Evolutionary conservation across 2,797 vertebrate genomes (phyloP).

Genomic region (Phataginus tetradactyla): DNA sequence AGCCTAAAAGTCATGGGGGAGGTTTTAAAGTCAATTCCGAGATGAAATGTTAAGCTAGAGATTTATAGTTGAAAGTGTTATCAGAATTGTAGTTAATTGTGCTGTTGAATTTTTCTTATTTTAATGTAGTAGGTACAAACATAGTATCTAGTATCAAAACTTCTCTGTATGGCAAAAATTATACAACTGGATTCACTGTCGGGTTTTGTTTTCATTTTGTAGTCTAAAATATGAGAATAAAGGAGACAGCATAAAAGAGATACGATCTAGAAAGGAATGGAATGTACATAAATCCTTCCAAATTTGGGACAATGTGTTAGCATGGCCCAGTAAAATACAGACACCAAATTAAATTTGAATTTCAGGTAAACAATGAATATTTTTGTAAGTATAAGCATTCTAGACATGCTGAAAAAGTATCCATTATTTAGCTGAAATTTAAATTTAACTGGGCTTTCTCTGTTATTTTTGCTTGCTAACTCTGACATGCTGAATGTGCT

Average conservation of each 20-base stretch:
- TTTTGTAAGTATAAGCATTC: neutral
- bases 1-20: neutral
- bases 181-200: neutral
- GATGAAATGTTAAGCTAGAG: neutral
- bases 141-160: neutral
- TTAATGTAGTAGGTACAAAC: neutral
- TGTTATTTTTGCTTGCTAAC: constrained; percentile 34
- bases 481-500: neutral
- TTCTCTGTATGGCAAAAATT: neutral
- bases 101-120: neutral
- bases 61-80: neutral
- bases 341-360: constrained; percentile 2
- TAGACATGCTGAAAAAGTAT: neutral
- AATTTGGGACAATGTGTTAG: neutral
- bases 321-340: neutral
- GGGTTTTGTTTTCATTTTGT: neutral
- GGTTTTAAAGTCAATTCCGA: constrained; percentile 13
- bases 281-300: neutral
- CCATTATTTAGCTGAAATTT: constrained; percentile 31
- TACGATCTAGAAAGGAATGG: neutral
- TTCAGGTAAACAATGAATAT: neutral
- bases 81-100: neutral
- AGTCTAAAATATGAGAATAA: neutral
- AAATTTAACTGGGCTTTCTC: neutral
- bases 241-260: neutral